phyloP scores from a whole-genome alignment of 2,888 invertebrate species.

The Chymomyza amoena region DNA sequence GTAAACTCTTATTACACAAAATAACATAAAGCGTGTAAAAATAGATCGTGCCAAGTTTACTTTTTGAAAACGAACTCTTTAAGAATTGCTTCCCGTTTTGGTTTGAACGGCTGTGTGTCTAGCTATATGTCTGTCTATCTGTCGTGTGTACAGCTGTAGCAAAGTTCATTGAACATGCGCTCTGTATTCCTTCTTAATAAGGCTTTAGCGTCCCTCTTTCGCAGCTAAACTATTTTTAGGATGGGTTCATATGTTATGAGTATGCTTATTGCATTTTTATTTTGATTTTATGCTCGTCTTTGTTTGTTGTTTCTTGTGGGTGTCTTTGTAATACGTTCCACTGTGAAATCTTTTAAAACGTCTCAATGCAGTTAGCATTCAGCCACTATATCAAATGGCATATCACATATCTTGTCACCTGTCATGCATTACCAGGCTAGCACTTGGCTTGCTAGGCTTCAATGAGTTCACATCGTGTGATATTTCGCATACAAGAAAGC shows the following conservation, averaged over 20 bases:
- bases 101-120: constrained; percentile 2
- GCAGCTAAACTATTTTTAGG: constrained; percentile 43
- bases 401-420: constrained; percentile 48
- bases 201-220: not conserved
- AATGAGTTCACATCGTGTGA: constrained; percentile 53
- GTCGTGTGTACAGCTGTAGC: not conserved
- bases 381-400: not conserved
- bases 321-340: constrained; percentile 2
- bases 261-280: constrained; percentile 27
- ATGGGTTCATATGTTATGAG: constrained; percentile 35
- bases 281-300: constrained; percentile 26
- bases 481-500: constrained; percentile 38
- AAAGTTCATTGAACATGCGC: constrained; percentile 40
- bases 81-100: not conserved
- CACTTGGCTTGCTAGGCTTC: constrained; percentile 17
- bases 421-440: constrained; percentile 46
- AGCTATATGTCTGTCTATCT: constrained; percentile 8
- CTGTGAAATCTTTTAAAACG: not conserved
- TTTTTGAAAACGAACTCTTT: not conserved
- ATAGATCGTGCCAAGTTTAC: not conserved
- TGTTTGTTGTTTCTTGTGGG: constrained; percentile 3
- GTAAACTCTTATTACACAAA: not conserved
- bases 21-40: not conserved
- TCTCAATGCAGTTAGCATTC: not conserved
- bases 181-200: constrained; percentile 7